A percentile compares a stretch with the other conserved stretches of the same genome.
phyloP scores from a whole-genome alignment of 1,140 invertebrate genomes.

The Papilio polytes region DNA sequence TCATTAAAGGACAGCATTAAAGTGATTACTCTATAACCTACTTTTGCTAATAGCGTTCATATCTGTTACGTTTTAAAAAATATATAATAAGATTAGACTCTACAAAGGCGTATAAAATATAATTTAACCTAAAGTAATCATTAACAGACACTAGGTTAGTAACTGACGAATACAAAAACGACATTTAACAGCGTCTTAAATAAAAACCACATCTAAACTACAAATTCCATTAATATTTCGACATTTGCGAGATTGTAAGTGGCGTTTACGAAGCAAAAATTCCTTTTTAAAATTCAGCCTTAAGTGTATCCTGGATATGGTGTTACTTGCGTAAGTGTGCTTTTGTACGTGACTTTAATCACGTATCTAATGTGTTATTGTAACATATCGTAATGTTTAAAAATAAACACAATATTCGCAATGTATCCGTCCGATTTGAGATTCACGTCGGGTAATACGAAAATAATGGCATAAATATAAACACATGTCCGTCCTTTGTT shows the following conservation, averaged over 20 bases:
- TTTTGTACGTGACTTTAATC: not conserved
- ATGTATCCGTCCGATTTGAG: not conserved
- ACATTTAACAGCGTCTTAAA: too few species aligned
- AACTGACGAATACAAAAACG: too few species aligned
- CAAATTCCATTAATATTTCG: too few species aligned
- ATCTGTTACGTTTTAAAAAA: not conserved
- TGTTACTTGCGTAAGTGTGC: not conserved
- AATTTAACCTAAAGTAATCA: too few species aligned
- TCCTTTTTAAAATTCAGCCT: too few species aligned
- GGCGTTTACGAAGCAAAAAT: too few species aligned
- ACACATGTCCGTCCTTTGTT: slow-evolving; percentile 39
- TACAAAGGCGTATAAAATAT: too few species aligned
- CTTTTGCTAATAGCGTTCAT: slow-evolving; percentile 10
- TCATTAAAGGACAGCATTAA: slow-evolving; percentile 63
- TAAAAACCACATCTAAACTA: too few species aligned
- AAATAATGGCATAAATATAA: slow-evolving; percentile 33
- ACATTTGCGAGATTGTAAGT: too few species aligned
- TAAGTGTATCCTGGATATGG: too few species aligned
- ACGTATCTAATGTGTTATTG: not conserved
- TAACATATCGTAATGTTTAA: slow-evolving; percentile 4
- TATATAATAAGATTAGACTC: not conserved
- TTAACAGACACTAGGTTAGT: too few species aligned
- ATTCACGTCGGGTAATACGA: slow-evolving; percentile 1
- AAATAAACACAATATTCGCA: slow-evolving; percentile 18
- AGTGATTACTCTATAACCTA: slow-evolving; percentile 60